Percentiles rank a stretch among this genome's conserved stretches.
phyloP scores from a whole-genome alignment of 37 sponge, comb jelly and placozoan species.

The Tethya wilhelma region DNA sequence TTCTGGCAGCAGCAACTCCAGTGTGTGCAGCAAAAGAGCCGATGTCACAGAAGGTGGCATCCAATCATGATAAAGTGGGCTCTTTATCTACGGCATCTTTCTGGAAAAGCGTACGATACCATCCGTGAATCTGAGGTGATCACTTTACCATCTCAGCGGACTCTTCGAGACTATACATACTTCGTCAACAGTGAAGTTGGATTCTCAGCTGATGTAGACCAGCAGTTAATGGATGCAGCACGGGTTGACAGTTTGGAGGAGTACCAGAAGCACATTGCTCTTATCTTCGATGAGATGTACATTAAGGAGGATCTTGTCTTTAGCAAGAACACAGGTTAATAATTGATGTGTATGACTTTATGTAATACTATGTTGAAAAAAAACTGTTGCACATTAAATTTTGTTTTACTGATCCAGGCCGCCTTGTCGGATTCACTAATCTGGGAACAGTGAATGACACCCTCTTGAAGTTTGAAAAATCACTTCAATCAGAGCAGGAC shows the following conservation, averaged over 20 bases:
- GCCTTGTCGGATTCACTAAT: slow-evolving; percentile 29
- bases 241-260: not conserved
- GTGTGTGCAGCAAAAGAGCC: not conserved
- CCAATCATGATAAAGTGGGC: slow-evolving; percentile 60
- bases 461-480: slow-evolving; percentile 23
- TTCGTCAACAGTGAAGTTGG: slow-evolving; percentile 14
- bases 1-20: slow-evolving; percentile 50
- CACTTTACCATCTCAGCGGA: slow-evolving; percentile 46
- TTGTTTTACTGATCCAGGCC: too few species aligned
- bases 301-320: slow-evolving; percentile 45
- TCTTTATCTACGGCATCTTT: slow-evolving; percentile 36
- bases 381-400: too few species aligned
- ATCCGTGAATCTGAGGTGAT: slow-evolving; percentile 36
- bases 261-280: slow-evolving; percentile 34
- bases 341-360: too few species aligned
- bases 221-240: slow-evolving; percentile 22
- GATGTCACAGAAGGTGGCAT: slow-evolving; percentile 42
- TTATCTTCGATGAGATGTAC: slow-evolving; percentile 48
- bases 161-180: slow-evolving; percentile 53
- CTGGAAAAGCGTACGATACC: slow-evolving; percentile 44
- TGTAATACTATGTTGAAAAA: too few species aligned
- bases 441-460: slow-evolving; percentile 24
- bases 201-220: slow-evolving; percentile 41
- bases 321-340: slow-evolving; percentile 36
- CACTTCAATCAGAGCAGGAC: slow-evolving; percentile 4